Evolutionary conservation across 2,113 vertebrate genomes (phyloP).

Genomic region (Zapornia atra): DNA sequence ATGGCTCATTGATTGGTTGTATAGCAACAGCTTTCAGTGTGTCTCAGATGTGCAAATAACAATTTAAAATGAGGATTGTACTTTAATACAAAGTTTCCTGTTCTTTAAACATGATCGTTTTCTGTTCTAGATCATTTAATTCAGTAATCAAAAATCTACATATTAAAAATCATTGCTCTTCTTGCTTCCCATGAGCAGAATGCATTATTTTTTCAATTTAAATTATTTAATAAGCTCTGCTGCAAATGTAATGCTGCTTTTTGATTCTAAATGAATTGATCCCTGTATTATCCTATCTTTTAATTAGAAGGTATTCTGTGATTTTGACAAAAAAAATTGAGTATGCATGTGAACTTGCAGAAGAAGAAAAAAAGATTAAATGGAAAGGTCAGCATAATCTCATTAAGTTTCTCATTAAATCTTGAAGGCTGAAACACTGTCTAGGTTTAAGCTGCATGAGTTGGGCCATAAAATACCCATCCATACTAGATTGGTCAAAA

Average conservation of each 20-base stretch:
- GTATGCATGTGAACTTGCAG: neutral
- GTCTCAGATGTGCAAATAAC: conserved; percentile 10
- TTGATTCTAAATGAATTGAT: neutral
- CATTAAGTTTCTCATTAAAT: neutral
- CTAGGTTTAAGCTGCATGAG: neutral
- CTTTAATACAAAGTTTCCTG: conserved; percentile 23
- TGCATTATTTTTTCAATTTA: neutral
- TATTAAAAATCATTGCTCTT: neutral
- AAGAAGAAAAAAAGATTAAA: neutral
- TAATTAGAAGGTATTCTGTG: neutral
- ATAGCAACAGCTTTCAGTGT: neutral
- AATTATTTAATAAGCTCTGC: neutral
- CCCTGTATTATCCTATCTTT: neutral
- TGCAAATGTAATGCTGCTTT: neutral
- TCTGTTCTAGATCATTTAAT: conserved; percentile 41
- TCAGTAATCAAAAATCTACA: conserved; percentile 12
- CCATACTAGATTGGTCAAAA: neutral
- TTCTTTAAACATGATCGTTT: conserved; percentile 31
- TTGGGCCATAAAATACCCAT: neutral
- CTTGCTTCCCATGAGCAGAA: neutral
- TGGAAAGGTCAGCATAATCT: neutral
- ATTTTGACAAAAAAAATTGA: conserved; percentile 7
- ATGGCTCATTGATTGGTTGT: conserved; percentile 59
- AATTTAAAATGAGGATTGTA: conserved; percentile 8
- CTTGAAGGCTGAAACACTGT: neutral